Conservation (phyloP, 2,797 vertebrate genomes). For the Tragopan temminckii region DNA sequence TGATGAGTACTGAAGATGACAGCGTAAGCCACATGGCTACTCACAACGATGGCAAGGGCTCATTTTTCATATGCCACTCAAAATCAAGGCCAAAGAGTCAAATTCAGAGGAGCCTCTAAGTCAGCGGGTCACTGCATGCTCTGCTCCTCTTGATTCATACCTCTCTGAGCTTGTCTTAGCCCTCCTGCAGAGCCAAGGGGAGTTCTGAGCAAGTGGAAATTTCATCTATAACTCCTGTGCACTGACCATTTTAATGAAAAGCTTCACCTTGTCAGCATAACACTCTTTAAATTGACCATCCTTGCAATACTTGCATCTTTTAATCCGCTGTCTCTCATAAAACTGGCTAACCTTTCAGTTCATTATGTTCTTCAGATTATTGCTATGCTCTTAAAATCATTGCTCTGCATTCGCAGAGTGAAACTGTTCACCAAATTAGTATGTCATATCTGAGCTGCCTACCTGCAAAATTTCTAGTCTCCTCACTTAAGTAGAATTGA, state of each 20-base stretch:
- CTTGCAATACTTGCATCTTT: constrained; percentile 15
- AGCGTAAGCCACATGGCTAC: not conserved
- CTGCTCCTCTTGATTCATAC: not conserved
- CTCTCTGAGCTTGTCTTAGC: not conserved
- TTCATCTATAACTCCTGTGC: not conserved
- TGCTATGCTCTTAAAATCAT: constrained; percentile 38
- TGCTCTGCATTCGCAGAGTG: constrained; percentile 34
- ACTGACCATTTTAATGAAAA: constrained; percentile 59
- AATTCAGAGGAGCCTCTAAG: not conserved
- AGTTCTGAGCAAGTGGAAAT: not conserved
- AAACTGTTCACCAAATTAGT: constrained; percentile 32
- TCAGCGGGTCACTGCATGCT: not conserved
- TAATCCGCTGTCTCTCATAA: constrained; percentile 56
- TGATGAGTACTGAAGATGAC: not conserved
- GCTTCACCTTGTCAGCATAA: constrained; percentile 28
- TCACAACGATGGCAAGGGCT: not conserved
- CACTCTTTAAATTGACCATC: constrained; percentile 1
- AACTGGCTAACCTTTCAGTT: constrained; percentile 56
- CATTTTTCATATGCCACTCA: not conserved
- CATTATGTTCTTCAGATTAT: constrained; percentile 59
- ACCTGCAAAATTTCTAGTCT: constrained; percentile 28
- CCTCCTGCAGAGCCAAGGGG: not conserved
- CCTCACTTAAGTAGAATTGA: constrained; percentile 50
- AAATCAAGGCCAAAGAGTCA: not conserved
- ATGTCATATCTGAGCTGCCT: constrained; percentile 19